These are phyloP conservation scores for Chionodraco myersi DNA, from an alignment of 2,113 vertebrate genomes.

Conservation along the genomic window DNA sequence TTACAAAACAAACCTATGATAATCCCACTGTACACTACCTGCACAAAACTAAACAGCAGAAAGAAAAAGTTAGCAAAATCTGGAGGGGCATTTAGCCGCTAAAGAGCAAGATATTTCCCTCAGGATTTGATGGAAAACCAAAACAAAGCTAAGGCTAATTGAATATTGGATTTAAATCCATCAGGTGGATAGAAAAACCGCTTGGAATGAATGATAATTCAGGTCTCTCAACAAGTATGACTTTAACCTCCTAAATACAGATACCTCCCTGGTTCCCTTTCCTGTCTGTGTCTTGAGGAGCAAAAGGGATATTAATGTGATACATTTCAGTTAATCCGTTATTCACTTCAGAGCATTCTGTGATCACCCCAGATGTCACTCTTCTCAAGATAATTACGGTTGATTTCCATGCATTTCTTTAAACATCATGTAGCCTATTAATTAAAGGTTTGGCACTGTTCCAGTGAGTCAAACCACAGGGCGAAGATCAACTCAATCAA, in stretches of 20 bases:
- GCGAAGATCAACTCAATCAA: conserved; percentile 40
- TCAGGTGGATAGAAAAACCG: not conserved
- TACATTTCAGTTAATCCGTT: conserved; percentile 31
- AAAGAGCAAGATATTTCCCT: not conserved
- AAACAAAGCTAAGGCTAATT: not conserved
- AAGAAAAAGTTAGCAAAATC: not conserved
- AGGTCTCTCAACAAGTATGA: too few relatives aligned
- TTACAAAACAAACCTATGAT: not conserved
- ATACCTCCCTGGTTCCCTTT: not conserved
- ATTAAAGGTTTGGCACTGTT: conserved; percentile 46
- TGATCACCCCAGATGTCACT: conserved; percentile 48
- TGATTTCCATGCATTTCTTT: conserved; percentile 47
- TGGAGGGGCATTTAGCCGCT: not conserved
- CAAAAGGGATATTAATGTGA: conserved; percentile 15
- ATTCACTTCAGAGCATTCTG: conserved; percentile 27
- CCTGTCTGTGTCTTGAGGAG: not conserved
- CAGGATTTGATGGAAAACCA: not conserved
- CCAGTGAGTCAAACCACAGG: conserved; percentile 27
- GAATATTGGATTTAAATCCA: not conserved
- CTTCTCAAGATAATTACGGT: conserved; percentile 40
- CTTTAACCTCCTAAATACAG: too few relatives aligned
- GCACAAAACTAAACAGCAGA: not conserved
- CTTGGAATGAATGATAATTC: not conserved
- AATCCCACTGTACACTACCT: not conserved
- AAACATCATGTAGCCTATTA: conserved; percentile 41